phyloP scores from a whole-genome alignment of 2,797 vertebrate species.

The Hirundo rustica region DNA sequence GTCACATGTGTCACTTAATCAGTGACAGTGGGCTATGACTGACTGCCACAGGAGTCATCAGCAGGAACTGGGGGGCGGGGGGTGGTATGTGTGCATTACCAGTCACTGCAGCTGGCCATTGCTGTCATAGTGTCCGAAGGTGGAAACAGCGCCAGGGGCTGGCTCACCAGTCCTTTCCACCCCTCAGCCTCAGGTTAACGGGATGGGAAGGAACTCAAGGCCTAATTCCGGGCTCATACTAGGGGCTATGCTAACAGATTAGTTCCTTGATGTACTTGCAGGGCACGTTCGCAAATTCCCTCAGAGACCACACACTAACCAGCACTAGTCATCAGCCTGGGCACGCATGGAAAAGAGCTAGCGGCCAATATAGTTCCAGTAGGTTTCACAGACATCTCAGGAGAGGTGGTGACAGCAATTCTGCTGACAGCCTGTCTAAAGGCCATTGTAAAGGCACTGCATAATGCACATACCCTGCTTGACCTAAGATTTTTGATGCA shows the following conservation, averaged over 20 bases:
- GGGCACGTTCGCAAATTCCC: not conserved
- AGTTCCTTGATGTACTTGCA: not conserved
- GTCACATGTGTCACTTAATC: not conserved
- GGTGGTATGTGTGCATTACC: not conserved
- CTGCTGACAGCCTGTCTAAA: slow-evolving; percentile 3
- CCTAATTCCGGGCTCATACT: not conserved
- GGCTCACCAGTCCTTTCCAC: not conserved
- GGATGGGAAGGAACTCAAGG: not conserved
- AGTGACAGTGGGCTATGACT: not conserved
- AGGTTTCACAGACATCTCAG: not conserved
- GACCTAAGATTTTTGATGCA: not conserved
- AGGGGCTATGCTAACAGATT: not conserved
- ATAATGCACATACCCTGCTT: not conserved
- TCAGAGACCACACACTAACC: not conserved
- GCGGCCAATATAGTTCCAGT: not conserved
- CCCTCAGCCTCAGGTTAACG: not conserved
- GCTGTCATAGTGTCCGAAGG: not conserved
- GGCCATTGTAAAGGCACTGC: not conserved
- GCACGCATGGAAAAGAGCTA: not conserved
- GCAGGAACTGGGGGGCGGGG: no score
- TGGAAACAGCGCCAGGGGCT: not conserved
- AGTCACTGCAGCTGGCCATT: not conserved
- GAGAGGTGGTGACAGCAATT: slow-evolving; percentile 16
- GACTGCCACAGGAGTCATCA: not conserved
- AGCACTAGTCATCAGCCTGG: not conserved